Evolutionary conservation across 2,888 invertebrate genomes (phyloP).

Genomic region (Aricia artaxerxes): DNA sequence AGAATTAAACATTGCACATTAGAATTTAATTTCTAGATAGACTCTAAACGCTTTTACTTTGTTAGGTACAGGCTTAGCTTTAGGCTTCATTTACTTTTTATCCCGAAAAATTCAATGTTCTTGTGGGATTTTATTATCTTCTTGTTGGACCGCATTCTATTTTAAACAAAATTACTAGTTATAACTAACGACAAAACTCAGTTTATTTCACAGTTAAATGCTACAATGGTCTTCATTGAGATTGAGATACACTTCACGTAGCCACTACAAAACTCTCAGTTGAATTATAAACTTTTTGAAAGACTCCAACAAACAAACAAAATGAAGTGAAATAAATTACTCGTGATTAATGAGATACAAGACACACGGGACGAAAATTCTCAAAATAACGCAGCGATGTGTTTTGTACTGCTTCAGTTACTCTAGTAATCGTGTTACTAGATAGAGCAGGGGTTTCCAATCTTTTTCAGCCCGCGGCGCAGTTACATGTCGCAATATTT

Average conservation of each 20-base stretch:
- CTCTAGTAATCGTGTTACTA: too few species aligned
- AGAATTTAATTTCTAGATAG: too few species aligned
- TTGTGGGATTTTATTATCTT: background rate
- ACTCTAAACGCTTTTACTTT: too few species aligned
- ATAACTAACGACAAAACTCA: background rate
- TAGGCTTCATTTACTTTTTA: background rate
- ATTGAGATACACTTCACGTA: background rate
- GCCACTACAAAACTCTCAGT: constrained; percentile 4
- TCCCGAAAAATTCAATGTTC: background rate
- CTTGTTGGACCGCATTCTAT: background rate
- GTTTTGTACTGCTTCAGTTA: too few species aligned
- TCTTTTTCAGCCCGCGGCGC: too few species aligned
- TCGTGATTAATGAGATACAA: constrained; percentile 53
- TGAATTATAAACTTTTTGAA: constrained; percentile 27
- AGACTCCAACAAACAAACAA: constrained; percentile 39
- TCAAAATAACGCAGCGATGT: background rate
- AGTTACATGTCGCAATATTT: too few species aligned
- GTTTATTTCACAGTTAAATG: background rate
- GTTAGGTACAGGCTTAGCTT: too few species aligned
- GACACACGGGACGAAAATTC: constrained; percentile 35
- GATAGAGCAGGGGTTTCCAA: too few species aligned
- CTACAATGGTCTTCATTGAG: background rate
- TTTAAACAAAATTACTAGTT: background rate
- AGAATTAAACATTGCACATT: too few species aligned
- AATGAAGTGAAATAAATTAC: constrained; percentile 57